phyloP scores from a whole-genome alignment of 1,140 invertebrate genomes.

The Antheraea pernyi region DNA sequence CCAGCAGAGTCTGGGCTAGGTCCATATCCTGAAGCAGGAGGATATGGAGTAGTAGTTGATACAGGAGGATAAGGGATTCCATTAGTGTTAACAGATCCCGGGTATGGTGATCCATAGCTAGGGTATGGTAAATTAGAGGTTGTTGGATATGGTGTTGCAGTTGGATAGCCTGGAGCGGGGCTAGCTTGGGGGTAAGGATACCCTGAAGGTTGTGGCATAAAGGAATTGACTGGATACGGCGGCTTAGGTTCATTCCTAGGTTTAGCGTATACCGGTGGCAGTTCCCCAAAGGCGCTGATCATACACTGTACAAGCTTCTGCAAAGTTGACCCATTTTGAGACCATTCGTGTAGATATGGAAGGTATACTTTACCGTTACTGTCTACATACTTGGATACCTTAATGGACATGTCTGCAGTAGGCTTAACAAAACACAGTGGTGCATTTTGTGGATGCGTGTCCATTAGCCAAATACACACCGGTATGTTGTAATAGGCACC shows the following conservation, averaged over 20 bases:
- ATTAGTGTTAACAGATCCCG: slow-evolving; percentile 54
- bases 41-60: slow-evolving; percentile 66
- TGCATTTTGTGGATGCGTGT: slow-evolving; percentile 97
- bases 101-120: slow-evolving; percentile 59
- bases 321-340: slow-evolving; percentile 90
- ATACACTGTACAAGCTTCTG: slow-evolving; percentile 93
- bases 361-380: slow-evolving; percentile 97
- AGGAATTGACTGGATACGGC: slow-evolving; percentile 83
- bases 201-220: slow-evolving; percentile 82
- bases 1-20: slow-evolving; percentile 73
- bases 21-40: slow-evolving; percentile 56
- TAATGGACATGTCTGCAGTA: slow-evolving; percentile 96
- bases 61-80: slow-evolving; percentile 52
- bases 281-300: slow-evolving; percentile 95
- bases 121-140: slow-evolving; percentile 67
- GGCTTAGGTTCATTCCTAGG: slow-evolving; percentile 77
- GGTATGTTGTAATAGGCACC: slow-evolving; percentile 97
- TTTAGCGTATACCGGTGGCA: slow-evolving; percentile 95
- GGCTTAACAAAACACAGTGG: slow-evolving; percentile 99
- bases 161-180: slow-evolving; percentile 63
- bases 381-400: slow-evolving; percentile 96
- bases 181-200: slow-evolving; percentile 54
- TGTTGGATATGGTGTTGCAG: slow-evolving; percentile 57
- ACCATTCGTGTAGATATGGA: slow-evolving; percentile 98
- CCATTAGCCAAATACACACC: slow-evolving; percentile 96